phyloP scores from a whole-genome alignment of 2,113 vertebrate genomes.

The Lophius piscatorius region DNA sequence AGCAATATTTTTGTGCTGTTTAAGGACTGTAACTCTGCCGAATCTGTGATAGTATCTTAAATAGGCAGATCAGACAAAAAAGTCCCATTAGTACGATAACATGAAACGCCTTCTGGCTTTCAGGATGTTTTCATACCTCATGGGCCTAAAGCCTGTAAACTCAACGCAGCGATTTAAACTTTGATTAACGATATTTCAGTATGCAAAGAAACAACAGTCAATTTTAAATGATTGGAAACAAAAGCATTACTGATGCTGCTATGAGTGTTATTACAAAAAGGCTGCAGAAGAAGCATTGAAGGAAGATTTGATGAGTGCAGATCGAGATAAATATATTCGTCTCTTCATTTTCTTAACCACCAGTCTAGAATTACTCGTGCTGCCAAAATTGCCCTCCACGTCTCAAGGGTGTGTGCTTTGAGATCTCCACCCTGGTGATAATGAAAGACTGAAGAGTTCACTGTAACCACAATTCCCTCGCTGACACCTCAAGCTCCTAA shows the following conservation, averaged over 20 bases:
- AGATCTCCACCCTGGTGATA: slow-evolving; percentile 68
- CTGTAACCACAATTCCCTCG: slow-evolving; percentile 19
- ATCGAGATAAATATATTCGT: slow-evolving; percentile 48
- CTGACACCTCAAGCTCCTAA: slow-evolving; percentile 30
- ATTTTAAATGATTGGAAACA: neutral
- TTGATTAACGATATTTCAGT: too few species aligned
- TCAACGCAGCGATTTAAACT: too few species aligned
- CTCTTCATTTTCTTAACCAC: slow-evolving; percentile 41
- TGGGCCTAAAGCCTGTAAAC: too few species aligned
- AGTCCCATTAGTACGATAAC: too few species aligned
- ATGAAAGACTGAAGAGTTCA: slow-evolving; percentile 53
- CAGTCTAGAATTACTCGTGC: slow-evolving; percentile 50
- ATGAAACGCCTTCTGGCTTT: too few species aligned
- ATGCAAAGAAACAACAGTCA: too few species aligned
- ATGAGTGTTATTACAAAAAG: neutral
- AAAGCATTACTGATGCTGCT: neutral
- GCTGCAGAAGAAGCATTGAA: neutral
- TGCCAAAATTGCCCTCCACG: slow-evolving; percentile 43
- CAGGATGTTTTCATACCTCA: too few species aligned
- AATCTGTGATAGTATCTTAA: too few species aligned
- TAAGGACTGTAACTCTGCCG: too few species aligned
- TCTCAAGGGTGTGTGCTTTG: slow-evolving; percentile 33
- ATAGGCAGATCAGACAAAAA: too few species aligned
- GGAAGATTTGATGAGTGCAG: neutral
- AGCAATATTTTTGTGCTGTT: too few species aligned